phyloP scores from a whole-genome alignment of 2,888 invertebrate species.

The Habrosyne pyritoides region DNA sequence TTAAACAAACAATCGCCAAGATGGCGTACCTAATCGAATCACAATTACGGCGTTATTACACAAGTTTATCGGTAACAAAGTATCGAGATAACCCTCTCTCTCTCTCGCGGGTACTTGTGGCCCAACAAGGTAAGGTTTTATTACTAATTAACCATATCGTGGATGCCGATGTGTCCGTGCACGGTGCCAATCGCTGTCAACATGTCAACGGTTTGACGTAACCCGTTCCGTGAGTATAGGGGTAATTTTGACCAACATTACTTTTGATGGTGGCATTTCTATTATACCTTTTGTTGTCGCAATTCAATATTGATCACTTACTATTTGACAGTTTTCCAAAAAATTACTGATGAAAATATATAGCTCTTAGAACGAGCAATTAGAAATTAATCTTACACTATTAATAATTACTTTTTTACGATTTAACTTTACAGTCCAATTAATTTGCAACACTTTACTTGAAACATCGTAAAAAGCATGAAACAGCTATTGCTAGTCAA shows the following conservation, averaged over 20 bases:
- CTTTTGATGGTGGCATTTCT: background rate
- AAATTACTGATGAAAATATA: no score
- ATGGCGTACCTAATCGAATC: conserved; percentile 27
- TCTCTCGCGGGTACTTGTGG: conserved; percentile 27
- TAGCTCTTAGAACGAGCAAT: no score
- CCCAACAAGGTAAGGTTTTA: conserved; percentile 44
- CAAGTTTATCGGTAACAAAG: conserved; percentile 32
- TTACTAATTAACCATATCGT: conserved; percentile 67
- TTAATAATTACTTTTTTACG: background rate
- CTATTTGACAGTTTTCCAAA: no score
- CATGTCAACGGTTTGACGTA: conserved; percentile 49
- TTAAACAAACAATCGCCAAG: conserved; percentile 18
- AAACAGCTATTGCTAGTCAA: conserved; percentile 14
- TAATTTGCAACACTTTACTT: conserved; percentile 3
- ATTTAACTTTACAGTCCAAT: conserved; percentile 6
- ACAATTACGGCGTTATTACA: conserved; percentile 31
- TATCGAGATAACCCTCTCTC: conserved; percentile 30
- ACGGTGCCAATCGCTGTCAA: conserved; percentile 59
- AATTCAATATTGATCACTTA: background rate
- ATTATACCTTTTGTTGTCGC: background rate
- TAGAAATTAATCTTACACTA: no score
- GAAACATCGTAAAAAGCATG: background rate
- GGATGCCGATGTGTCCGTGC: conserved; percentile 47
- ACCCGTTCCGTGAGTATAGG: conserved; percentile 27
- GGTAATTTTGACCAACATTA: conserved; percentile 7